Evolutionary conservation across 2,113 vertebrate genomes (phyloP), one percentile per base, ranked within the genome.

Genomic region (Megaleporinus macrocephalus): DNA sequence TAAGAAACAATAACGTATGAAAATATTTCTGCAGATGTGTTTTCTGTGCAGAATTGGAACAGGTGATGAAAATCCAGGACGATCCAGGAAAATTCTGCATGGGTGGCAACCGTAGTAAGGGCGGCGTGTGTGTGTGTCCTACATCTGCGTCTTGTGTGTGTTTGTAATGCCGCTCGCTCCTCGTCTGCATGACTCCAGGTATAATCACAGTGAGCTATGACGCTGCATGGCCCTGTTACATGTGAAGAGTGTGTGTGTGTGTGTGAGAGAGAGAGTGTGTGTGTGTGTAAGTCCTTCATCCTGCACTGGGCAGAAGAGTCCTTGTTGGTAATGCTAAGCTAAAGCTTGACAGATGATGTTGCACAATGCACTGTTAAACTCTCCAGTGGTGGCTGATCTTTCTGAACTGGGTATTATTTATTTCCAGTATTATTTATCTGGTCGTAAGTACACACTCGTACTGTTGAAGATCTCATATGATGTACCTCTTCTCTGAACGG

Each of bases 221-320:
- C 93, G 90, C 88, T 94, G 96, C 95, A 96, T 97, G 96, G 90
- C 93, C 92, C 85, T 84, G 90, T 83, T n/a, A 84, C 79, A 79
- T 18, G 30, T 82, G 81, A 84, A 62, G 86, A 86, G 85, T 73
- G 61, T 13, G 77, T 26, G 81, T 72, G 82, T 4, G 86, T 85
- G 85, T 73, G 61, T 13, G 77, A 24, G 81, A 69, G 82, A 4
- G 26, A 55, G 76, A 78, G 65, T 84, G 53, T 49, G 77, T 33
- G 75, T 79, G 26, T 47, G 30, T 44, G 71, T 72, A 36, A 33
- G 30, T 71, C 69, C 84, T 22, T 44, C 78, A 73, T 55, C 73
- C 86, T 29, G n/a, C 72, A 83, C 63, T 80, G 86, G 84, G 63
- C 72, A 29, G 87, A 83, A 41, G 49, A 49, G 49, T 73, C 72